These are phyloP conservation scores for Limnephilus lunatus DNA, from an alignment of 2,888 invertebrate genomes.

Conservation along the genomic window DNA sequence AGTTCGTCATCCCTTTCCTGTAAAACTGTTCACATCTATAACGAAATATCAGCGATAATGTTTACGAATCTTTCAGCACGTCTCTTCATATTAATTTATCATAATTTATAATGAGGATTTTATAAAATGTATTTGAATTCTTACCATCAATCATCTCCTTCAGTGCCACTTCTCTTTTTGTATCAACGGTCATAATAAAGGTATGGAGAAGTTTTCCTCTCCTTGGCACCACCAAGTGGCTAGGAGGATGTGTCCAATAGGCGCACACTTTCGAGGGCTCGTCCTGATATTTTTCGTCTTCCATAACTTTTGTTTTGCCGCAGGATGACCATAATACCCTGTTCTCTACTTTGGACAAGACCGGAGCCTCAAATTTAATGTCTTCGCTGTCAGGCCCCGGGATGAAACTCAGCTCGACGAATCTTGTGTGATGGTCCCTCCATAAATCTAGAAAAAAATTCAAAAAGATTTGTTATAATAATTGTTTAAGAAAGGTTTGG, in stretches of 20 bases:
- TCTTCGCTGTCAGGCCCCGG: constrained; percentile 73
- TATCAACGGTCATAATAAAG: constrained; percentile 77
- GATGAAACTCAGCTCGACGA: constrained; percentile 74
- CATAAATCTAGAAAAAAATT: constrained; percentile 44
- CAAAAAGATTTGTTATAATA: not conserved
- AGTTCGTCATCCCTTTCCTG: constrained; percentile 74
- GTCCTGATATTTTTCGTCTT: constrained; percentile 73
- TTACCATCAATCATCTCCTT: constrained; percentile 70
- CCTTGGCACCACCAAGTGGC: constrained; percentile 74
- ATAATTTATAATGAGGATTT: not conserved
- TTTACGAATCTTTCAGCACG: not conserved
- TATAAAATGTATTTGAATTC: constrained; percentile 39
- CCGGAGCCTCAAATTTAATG: constrained; percentile 72
- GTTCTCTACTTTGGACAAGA: constrained; percentile 72
- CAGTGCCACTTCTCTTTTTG: constrained; percentile 73
- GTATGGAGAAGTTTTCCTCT: constrained; percentile 75
- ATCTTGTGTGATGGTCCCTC: constrained; percentile 72
- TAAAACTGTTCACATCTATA: constrained; percentile 71
- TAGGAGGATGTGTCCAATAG: constrained; percentile 76
- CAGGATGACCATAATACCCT: constrained; percentile 73
- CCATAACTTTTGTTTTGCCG: constrained; percentile 73
- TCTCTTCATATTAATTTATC: not conserved
- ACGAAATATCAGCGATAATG: constrained; percentile 45
- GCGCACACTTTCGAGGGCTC: constrained; percentile 72
- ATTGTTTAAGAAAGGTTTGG: not conserved